phyloP scores from a whole-genome alignment of 2,113 vertebrate genomes.

The Lepus timidus region DNA sequence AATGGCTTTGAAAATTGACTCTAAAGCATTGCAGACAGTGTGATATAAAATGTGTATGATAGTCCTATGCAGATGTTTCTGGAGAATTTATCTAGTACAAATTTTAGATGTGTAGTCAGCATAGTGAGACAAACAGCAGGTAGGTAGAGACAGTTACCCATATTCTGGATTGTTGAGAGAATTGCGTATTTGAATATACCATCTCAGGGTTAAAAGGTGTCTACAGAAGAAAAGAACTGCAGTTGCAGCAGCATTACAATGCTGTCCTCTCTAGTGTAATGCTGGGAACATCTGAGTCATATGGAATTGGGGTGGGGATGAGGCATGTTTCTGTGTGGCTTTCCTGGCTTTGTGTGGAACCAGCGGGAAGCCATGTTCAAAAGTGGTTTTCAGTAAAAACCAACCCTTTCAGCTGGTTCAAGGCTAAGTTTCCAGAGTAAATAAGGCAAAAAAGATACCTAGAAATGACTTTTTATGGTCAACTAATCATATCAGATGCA shows the following conservation, averaged over 20 bases:
- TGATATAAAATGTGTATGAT: not conserved
- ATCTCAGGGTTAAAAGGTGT: constrained; percentile 37
- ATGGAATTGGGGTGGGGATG: not conserved
- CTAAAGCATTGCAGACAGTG: not conserved
- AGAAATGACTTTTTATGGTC: not conserved
- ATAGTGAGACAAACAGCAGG: constrained; percentile 42
- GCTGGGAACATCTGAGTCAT: not conserved
- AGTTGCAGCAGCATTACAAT: not conserved
- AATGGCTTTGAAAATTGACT: constrained; percentile 6
- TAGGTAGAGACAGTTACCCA: constrained; percentile 11
- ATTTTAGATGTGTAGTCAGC: constrained; percentile 14
- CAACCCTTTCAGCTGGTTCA: not conserved
- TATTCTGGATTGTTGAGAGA: constrained; percentile 36
- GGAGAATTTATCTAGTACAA: not conserved
- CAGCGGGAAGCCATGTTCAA: constrained; percentile 38
- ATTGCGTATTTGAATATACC: constrained; percentile 12
- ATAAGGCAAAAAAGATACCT: not conserved
- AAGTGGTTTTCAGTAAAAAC: constrained; percentile 38
- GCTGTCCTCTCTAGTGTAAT: not conserved
- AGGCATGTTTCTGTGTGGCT: not conserved
- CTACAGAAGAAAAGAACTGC: not conserved
- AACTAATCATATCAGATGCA: not conserved
- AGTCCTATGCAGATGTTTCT: not conserved
- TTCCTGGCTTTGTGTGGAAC: not conserved
- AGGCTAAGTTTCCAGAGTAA: constrained; percentile 14